Evolutionary conservation across 2,113 vertebrate species (phyloP).

Genomic region (Trematomus loennbergii): DNA sequence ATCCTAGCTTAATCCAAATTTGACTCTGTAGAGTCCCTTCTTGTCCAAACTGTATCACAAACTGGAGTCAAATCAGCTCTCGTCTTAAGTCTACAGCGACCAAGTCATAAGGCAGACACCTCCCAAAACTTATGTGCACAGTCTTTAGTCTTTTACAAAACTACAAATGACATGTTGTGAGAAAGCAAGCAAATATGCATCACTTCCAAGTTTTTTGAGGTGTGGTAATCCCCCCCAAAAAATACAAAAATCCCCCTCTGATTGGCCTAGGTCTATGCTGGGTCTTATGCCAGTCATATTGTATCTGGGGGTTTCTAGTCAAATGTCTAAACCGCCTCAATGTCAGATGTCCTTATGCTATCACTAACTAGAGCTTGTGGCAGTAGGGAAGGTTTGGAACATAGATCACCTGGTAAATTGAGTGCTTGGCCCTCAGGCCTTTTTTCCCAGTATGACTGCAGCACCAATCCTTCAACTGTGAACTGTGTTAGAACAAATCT

Average conservation of each 20-base stretch:
- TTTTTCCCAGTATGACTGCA: slow-evolving; percentile 29
- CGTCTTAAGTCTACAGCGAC: background rate
- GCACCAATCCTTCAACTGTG: slow-evolving; percentile 1
- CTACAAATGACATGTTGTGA: slow-evolving; percentile 9
- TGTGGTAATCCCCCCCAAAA: no score
- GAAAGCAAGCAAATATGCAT: background rate
- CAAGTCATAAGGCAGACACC: background rate
- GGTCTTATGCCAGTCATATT: background rate
- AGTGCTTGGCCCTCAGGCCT: slow-evolving; percentile 25
- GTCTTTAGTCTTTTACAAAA: background rate
- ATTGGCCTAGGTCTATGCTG: background rate
- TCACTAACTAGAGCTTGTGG: slow-evolving; percentile 25
- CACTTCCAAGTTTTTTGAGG: background rate
- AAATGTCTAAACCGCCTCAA: slow-evolving; percentile 21
- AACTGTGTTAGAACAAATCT: slow-evolving; percentile 21
- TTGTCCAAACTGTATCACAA: background rate
- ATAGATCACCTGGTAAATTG: slow-evolving; percentile 39
- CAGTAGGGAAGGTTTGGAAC: slow-evolving; percentile 22
- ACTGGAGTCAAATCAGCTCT: background rate
- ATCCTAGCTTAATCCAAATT: slow-evolving; percentile 1
- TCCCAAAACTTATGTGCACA: background rate
- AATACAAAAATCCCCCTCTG: slow-evolving; percentile 16
- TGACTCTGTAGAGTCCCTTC: background rate
- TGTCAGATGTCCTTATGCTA: slow-evolving; percentile 14
- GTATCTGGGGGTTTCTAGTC: slow-evolving; percentile 22